Conservation (phyloP, 2,113 vertebrate species). For the Pontoporia blainvillei region DNA sequence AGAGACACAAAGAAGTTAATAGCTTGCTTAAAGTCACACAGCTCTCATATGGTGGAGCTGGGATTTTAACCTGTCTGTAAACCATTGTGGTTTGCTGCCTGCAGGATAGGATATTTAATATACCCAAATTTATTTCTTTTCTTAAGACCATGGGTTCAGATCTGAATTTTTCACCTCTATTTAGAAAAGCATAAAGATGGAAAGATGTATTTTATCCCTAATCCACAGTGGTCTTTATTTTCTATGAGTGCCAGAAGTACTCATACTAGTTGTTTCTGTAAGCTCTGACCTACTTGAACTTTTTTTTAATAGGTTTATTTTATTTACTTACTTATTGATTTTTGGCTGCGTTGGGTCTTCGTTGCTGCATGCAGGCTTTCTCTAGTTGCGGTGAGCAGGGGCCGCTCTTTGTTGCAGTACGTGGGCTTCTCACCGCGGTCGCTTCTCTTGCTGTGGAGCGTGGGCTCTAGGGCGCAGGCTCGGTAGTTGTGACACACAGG, state of each 20-base stretch:
- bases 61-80: background rate
- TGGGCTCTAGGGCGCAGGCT: too few relatives aligned
- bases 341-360: too few relatives aligned
- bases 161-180: background rate
- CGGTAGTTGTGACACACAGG: too few relatives aligned
- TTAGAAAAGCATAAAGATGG: background rate
- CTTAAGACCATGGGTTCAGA: background rate
- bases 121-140: background rate
- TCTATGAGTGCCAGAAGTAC: background rate
- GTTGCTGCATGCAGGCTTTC: too few relatives aligned
- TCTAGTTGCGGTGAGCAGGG: too few relatives aligned
- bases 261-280: background rate
- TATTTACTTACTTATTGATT: too few relatives aligned
- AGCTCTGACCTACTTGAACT: background rate
- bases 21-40: background rate
- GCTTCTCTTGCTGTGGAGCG: too few relatives aligned
- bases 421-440: too few relatives aligned
- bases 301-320: background rate
- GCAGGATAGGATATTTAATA: background rate
- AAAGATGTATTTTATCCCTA: background rate
- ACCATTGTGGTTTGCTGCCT: background rate
- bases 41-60: background rate
- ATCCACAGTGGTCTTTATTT: background rate
- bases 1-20: background rate
- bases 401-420: too few relatives aligned